Evolutionary conservation across 2,797 vertebrate genomes (phyloP).

Genomic region (Steatocranus sp.): DNA sequence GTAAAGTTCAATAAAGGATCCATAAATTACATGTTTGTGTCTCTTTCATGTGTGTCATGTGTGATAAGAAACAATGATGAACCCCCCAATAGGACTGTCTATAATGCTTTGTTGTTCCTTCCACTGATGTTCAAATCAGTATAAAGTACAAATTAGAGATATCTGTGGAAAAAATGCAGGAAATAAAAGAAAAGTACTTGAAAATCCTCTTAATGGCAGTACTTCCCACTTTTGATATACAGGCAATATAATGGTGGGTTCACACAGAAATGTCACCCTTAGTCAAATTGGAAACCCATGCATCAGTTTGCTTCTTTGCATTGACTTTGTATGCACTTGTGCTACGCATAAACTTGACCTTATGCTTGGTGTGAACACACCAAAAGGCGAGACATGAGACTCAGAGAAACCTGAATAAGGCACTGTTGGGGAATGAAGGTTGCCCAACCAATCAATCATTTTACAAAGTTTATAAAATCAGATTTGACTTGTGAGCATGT

Average conservation of each 20-base stretch:
- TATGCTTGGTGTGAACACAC: not conserved
- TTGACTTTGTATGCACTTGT: not conserved
- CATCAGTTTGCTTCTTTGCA: not conserved
- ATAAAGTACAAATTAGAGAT: not conserved
- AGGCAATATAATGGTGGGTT: not conserved
- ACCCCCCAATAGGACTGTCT: not conserved
- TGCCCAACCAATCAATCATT: not conserved
- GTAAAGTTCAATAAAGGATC: not conserved
- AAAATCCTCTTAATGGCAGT: not conserved
- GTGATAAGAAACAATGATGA: not conserved
- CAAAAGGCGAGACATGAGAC: not conserved
- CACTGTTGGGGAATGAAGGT: not conserved
- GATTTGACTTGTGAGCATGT: not conserved
- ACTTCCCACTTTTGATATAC: not conserved
- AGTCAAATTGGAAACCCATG: not conserved
- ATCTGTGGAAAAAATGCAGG: not conserved
- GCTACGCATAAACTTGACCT: not conserved
- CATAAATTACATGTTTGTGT: not conserved
- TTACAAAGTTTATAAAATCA: not conserved
- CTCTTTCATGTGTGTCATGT: not conserved
- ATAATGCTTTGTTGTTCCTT: not conserved
- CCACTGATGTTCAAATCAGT: not conserved
- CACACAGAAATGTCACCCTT: not conserved
- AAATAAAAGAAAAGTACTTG: not conserved
- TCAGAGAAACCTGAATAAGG: not conserved